Evolutionary conservation across 35 echinoderm and acorn worm species (phyloP).

Genomic region (Lytechinus variegatus): DNA sequence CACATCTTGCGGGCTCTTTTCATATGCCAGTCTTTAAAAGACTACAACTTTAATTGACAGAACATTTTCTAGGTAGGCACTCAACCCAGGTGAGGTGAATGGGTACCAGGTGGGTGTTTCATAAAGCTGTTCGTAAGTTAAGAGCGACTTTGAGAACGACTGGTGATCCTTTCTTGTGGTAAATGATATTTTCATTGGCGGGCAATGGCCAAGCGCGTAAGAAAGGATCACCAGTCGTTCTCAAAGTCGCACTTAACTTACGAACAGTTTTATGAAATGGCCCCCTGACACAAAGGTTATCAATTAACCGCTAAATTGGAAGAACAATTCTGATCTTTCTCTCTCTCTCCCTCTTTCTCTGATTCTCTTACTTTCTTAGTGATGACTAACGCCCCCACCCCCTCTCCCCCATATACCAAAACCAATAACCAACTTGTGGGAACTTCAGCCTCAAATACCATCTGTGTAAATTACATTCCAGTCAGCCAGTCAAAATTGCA

Average conservation of each 20-base stretch:
- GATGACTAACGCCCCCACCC: background rate
- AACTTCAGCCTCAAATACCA: background rate
- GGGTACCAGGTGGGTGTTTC: too few relatives aligned
- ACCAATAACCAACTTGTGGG: background rate
- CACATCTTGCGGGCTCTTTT: background rate
- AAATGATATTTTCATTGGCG: too few relatives aligned
- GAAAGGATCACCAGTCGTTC: too few relatives aligned
- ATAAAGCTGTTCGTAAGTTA: too few relatives aligned
- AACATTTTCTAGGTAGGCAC: background rate
- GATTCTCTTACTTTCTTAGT: background rate
- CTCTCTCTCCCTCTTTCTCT: background rate
- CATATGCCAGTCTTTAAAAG: background rate
- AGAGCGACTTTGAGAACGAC: too few relatives aligned
- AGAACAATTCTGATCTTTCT: background rate
- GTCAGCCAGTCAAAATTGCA: background rate
- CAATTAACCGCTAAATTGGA: too few relatives aligned
- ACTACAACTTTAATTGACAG: background rate
- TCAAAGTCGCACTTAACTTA: too few relatives aligned
- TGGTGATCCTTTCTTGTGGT: too few relatives aligned
- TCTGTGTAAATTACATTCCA: constrained; percentile 7
- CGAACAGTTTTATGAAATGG: too few relatives aligned
- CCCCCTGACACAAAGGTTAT: too few relatives aligned
- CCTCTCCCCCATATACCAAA: background rate
- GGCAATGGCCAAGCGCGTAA: too few relatives aligned
- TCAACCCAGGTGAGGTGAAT: too few relatives aligned